Evolutionary conservation across 2,888 invertebrate species (phyloP), one percentile per base, ranked within the genome.

Genomic region (Spodoptera littoralis): DNA sequence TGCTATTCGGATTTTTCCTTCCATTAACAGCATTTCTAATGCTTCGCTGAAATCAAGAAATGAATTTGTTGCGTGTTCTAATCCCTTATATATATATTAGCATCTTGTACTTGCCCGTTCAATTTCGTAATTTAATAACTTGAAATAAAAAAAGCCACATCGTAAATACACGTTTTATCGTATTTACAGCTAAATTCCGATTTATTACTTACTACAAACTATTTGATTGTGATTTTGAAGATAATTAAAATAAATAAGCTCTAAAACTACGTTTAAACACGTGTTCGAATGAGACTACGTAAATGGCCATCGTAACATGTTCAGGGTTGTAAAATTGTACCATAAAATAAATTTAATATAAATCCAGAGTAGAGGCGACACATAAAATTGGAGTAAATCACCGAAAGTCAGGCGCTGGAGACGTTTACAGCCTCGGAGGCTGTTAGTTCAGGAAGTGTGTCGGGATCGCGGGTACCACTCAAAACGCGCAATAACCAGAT

Each of bases 311-410:
- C 84, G 88, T 86, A 89, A 91, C 91, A 90, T 91, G 90, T 85
- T 91, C 84, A 84, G 84, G 85, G 89, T 87, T 91, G 89, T 93
- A 92, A 93, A 92, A 90, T 88, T 86, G 88, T 83, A 76, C 88
- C 87, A 88, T 92, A 92, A 93, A 93, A 92, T 93, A 92, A 92
- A 90, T 91, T 92, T 92, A 92, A 92, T 92, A 92, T 91, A 91
- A 90, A 91, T 91, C 92, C 88, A 86, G 86, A 85, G 88, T 87
- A 88, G 89, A 87, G 88, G 88, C 90, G 92, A 90, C 92, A 92
- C 93, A 93, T 93, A 94, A 94, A 94, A 93, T 92, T 89, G 92
- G 84, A 90, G 92, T 94, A 94, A 94, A 94, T 94, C 93, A 93
- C 92, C 87, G 83, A 90, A 92, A 93, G 93, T 92, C 93, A 92